phyloP scores from a whole-genome alignment of 2,888 invertebrate species.

The Eilema caniola region DNA sequence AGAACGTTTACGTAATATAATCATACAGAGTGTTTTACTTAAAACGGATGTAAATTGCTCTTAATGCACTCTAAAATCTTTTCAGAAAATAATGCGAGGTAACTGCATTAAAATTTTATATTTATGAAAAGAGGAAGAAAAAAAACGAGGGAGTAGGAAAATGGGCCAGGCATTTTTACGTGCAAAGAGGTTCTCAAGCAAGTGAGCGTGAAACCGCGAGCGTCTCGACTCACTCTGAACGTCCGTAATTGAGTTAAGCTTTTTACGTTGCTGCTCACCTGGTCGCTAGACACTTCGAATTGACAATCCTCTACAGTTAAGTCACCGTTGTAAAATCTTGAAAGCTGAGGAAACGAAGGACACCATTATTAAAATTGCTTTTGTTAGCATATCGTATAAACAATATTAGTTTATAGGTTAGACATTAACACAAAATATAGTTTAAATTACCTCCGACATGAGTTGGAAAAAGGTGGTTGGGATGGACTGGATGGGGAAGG shows the following conservation, averaged over 20 bases:
- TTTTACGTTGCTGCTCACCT: conserved; percentile 62
- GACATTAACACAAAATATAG: not conserved
- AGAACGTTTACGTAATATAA: not conserved
- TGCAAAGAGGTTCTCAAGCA: conserved; percentile 59
- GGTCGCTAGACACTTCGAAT: conserved; percentile 32
- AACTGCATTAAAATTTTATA: conserved; percentile 43
- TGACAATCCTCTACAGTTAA: conserved; percentile 4
- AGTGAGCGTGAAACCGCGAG: conserved; percentile 61
- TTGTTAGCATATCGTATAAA: not conserved
- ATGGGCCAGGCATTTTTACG: conserved; percentile 54
- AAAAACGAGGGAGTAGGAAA: conserved; percentile 44
- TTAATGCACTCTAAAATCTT: conserved; percentile 19
- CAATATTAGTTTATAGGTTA: not conserved
- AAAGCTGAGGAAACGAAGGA: not conserved
- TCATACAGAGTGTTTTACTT: conserved; percentile 1
- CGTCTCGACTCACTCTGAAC: conserved; percentile 54
- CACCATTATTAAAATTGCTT: not conserved
- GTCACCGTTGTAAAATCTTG: not conserved
- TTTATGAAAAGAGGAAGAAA: conserved; percentile 43
- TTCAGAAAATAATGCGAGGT: conserved; percentile 20
- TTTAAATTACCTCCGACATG: not conserved
- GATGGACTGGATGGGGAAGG: no score
- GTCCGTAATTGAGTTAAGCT: conserved; percentile 71
- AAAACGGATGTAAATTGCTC: not conserved
- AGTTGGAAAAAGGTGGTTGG: no score